Conservation (phyloP, 2,797 vertebrate species). For the Manis javanica region DNA sequence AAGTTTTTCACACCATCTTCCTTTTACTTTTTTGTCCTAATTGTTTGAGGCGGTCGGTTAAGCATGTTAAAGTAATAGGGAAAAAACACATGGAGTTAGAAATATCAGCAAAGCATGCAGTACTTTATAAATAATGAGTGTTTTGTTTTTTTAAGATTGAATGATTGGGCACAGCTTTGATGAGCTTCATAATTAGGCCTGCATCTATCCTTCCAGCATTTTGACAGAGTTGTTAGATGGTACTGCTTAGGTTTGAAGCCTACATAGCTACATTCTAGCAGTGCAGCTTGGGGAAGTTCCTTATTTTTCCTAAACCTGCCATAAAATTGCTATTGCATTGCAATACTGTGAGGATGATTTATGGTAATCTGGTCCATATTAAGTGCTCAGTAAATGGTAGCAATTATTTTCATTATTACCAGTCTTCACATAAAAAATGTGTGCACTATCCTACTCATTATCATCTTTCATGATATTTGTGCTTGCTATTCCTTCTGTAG, state of each 20-base stretch:
- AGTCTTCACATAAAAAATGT: neutral
- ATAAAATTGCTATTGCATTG: neutral
- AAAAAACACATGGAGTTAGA: neutral
- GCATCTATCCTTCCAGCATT: neutral
- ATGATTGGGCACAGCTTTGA: neutral
- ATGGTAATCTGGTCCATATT: neutral
- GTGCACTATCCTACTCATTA: neutral
- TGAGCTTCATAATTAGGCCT: neutral
- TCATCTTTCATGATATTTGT: neutral
- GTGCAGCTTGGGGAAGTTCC: neutral
- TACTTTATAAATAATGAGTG: conserved; percentile 3
- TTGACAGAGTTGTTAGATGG: neutral
- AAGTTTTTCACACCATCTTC: neutral
- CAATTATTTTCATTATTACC: conserved; percentile 31
- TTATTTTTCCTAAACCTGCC: conserved; percentile 24
- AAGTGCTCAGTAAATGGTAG: neutral
- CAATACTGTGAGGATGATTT: conserved; percentile 38
- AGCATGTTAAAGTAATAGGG: neutral
- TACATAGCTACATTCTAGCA: neutral
- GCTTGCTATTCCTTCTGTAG: neutral
- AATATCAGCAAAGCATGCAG: neutral
- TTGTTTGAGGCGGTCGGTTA: neutral
- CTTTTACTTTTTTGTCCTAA: conserved; percentile 32
- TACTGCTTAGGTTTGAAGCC: neutral
- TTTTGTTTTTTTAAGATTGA: neutral